Conservation (phyloP, 2,797 vertebrate genomes). For the Anolis apletophallus region DNA sequence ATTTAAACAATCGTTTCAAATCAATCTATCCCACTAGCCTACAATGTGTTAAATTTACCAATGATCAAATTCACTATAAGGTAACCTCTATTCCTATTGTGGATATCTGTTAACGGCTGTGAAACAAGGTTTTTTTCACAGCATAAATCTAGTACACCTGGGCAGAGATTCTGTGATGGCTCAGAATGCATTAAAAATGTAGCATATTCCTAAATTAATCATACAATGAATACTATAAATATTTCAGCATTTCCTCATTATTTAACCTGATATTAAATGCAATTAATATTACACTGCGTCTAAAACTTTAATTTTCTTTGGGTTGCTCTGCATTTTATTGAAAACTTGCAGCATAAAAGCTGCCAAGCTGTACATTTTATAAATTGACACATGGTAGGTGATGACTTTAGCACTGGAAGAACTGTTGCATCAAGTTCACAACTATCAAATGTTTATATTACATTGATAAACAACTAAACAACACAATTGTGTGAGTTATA, state of each 20-base stretch:
- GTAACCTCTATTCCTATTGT: neutral
- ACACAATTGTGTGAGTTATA: constrained; percentile 27
- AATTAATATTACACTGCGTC: constrained; percentile 2
- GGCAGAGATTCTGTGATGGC: neutral
- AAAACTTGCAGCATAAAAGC: neutral
- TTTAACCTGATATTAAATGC: neutral
- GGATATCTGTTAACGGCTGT: neutral
- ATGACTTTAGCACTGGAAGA: constrained; percentile 40
- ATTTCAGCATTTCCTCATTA: neutral
- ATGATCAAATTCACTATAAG: neutral
- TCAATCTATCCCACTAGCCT: neutral
- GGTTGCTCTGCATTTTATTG: neutral
- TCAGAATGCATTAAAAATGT: neutral
- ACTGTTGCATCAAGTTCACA: constrained; percentile 11
- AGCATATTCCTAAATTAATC: constrained; percentile 30
- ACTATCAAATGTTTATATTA: constrained; percentile 51
- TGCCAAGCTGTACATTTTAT: neutral
- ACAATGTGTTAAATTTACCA: neutral
- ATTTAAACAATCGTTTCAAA: neutral
- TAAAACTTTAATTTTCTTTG: rapidly evolving
- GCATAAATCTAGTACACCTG: neutral
- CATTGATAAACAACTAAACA: constrained; percentile 20
- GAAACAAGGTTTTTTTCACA: neutral
- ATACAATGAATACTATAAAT: constrained; percentile 5
- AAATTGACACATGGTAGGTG: constrained; percentile 54